Evolutionary conservation across 2,113 vertebrate genomes (phyloP), one percentile per base, ranked within the genome.

Genomic region (Hoplias malabaricus): DNA sequence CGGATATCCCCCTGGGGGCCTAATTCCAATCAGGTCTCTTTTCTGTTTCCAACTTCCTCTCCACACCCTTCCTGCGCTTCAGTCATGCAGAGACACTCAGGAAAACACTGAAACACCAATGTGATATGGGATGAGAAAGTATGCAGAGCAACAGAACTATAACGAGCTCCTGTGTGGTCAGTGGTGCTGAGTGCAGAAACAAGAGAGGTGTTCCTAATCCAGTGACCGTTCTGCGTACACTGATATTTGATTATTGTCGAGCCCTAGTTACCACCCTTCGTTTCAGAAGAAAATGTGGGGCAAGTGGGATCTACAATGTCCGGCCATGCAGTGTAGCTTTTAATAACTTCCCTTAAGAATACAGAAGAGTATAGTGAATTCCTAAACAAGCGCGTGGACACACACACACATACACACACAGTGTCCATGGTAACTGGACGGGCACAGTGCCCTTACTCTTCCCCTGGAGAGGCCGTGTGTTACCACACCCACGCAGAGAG

Each of bases 401-500:
- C 33, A 72, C n/a, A 2, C 42, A 14, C 46, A n/a, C 66, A 33
- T 53, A 27, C 2, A 6, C 50, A 75, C 73, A 11, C 7, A 10
- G 62, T 42, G 4, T 14, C 73, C 87, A 87, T 84, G 85, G 82
- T 84, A 88, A 91, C 74, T 12, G 74, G 13, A 50, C 66, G 59
- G 75, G 66, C 36, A 1, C 27, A 12, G 11, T 46, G 50, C 50
- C 9, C 11, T 25, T 2, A 11, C 8, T 19, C 34, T 63, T 63
- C 8, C n/a, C 9, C n/a, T 40, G 73, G 61, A 88, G 87, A 86
- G 89, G 85, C 88, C 88, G 87, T 88, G 85, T 38, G 84, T 84
- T 79, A 82, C 88, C 88, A 91, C 89, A 87, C 86, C 83, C 86
- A 87, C 87, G 68, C 50, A n/a, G 63, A 71, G 84, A 79, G 69